Conservation (phyloP, 2,888 invertebrate genomes). For the Lithosia quadra region DNA sequence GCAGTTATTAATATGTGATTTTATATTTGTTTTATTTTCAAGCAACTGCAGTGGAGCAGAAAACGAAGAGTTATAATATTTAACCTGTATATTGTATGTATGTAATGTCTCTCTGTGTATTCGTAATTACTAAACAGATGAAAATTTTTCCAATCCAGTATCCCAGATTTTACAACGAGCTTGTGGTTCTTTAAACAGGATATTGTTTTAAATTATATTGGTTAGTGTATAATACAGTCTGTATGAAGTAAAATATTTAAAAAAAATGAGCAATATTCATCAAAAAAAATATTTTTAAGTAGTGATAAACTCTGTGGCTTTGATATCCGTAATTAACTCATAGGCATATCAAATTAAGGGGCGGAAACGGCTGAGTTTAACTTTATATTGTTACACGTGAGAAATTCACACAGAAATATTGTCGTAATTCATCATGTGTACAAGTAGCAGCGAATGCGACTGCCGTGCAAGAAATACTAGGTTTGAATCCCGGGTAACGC, state of each 20-base stretch:
- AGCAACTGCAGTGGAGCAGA: too few species aligned
- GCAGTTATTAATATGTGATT: too few species aligned
- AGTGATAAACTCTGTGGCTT: background rate
- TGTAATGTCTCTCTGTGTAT: too few species aligned
- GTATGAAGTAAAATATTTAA: background rate
- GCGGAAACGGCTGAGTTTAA: conserved; percentile 34
- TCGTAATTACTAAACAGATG: too few species aligned
- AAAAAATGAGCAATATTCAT: background rate
- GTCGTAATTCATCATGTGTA: background rate
- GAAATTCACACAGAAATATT: background rate
- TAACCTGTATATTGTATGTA: too few species aligned
- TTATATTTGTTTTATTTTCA: background rate
- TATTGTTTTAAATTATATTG: background rate
- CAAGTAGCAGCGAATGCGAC: too few species aligned
- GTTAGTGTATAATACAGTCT: background rate
- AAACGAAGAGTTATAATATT: too few species aligned
- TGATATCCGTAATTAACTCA: conserved; percentile 5
- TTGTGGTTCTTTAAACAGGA: too few species aligned
- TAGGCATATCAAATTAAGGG: conserved; percentile 38
- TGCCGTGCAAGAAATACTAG: too few species aligned
- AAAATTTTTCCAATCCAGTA: too few species aligned
- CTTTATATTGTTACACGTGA: conserved; percentile 1
- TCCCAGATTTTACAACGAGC: too few species aligned
- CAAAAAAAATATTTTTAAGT: background rate
- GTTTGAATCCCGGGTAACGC: background rate